phyloP scores from a whole-genome alignment of 2,888 invertebrate species.

The Leptopilina syphax region DNA sequence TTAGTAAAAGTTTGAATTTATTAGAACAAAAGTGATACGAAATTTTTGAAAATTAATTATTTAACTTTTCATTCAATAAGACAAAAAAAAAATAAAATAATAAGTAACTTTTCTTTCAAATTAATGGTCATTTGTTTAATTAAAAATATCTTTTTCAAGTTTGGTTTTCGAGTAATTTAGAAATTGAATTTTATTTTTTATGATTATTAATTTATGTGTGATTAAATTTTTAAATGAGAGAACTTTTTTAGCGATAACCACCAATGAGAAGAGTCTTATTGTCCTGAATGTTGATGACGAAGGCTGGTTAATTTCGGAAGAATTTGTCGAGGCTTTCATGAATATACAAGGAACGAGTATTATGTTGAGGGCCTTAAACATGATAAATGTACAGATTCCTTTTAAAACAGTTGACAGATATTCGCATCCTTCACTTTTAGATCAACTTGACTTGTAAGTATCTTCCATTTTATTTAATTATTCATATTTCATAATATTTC shows the following conservation, averaged over 20 bases:
- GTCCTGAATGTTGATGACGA: background rate
- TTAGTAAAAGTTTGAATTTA: no score
- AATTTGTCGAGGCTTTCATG: constrained; percentile 15
- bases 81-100: no score
- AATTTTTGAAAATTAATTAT: no score
- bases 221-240: background rate
- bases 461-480: background rate
- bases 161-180: no score
- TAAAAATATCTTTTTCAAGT: no score
- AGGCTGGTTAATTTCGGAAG: constrained; percentile 21
- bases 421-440: background rate
- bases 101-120: no score
- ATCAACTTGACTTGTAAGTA: constrained; percentile 25
- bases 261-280: background rate
- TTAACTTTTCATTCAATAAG: no score
- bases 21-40: no score
- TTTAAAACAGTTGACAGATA: constrained; percentile 13
- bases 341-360: background rate
- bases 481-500: background rate
- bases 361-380: background rate
- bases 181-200: no score
- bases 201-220: no score
- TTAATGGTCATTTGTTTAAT: no score
- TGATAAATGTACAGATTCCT: background rate
- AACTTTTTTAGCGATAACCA: constrained; percentile 13